Base-by-base conservation (phyloP, 1,140 invertebrate species). In the Drosophila eugracilis region DNA sequence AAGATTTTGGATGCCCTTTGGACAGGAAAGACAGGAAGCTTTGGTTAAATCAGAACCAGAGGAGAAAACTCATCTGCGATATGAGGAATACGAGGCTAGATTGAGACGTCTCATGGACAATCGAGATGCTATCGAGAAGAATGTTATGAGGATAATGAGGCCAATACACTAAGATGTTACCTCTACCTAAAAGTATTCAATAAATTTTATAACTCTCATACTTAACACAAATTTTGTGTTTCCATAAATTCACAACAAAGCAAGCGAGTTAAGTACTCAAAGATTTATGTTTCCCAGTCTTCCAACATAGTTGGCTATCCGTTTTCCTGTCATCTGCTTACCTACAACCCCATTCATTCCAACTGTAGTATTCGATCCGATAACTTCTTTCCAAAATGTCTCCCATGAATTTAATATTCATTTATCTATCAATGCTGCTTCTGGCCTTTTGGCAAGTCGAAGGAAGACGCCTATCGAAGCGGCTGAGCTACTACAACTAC, bases 61-160 rank as follows among this genome's bases (percentile, higher is more conserved):
- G 2, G 12, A 19, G 0, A 10, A 17, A 0, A 4, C 9, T 5
- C 55, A 7, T 0, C 3, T 19, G n/a, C 21, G 24, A 0, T 70
- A 37, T 36, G 28, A 19, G 14, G 36, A 58, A 0, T 72, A 72
- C 26, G 69, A 72, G 30, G 17, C 4, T 1, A 42, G 22, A 1
- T n/a, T 72, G 4, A 30, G 21, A 1, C 37, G 21, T 17, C 47
- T 72, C 9, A 36, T 70, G 22, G 65, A 37, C 52, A 72, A 70
- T 30, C 65, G 69, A 1, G 69, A 70, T 59, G 30, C 19, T 9
- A 70, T 72, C 19, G 69, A 70, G 12, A 14, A 17, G 19, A 57
- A 50, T 10, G 65, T 55, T 14, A n/a, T 26, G 5, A 44, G 10
- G 21, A 21, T 71, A 9, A 30, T 58, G 5, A 7, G 5, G 3